These are phyloP conservation scores for Apamea anceps DNA, from an alignment of 2,888 invertebrate genomes.

Conservation along the genomic window DNA sequence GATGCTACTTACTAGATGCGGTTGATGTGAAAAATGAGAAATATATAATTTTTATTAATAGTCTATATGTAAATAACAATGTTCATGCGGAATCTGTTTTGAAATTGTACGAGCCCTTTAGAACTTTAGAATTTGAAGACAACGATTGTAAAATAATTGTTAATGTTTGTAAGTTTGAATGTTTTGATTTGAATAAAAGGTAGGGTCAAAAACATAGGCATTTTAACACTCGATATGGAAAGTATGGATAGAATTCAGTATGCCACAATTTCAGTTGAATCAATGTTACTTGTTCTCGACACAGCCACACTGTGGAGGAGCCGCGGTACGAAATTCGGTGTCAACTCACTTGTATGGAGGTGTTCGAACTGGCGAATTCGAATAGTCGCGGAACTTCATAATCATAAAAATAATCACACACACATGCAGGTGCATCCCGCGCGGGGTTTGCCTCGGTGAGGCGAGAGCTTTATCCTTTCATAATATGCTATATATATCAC, in stretches of 20 bases:
- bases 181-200: constrained; percentile 59
- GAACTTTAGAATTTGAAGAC: constrained; percentile 69
- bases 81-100: constrained; percentile 73
- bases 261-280: background rate
- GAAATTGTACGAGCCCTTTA: constrained; percentile 82
- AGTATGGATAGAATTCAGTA: background rate
- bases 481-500: too few relatives aligned
- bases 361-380: background rate
- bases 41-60: constrained; percentile 80
- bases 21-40: constrained; percentile 72
- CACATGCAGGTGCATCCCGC: background rate
- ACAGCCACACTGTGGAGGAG: background rate
- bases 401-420: background rate
- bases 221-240: background rate
- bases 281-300: background rate
- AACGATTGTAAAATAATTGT: constrained; percentile 75
- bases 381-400: background rate
- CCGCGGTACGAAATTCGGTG: background rate
- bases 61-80: constrained; percentile 72
- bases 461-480: too few relatives aligned
- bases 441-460: too few relatives aligned
- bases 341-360: too few relatives aligned
- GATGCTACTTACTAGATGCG: constrained; percentile 77
- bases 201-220: background rate
- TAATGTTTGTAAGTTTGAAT: constrained; percentile 86